Percentiles rank a stretch among this genome's conserved stretches.
Conservation (phyloP, 1,140 invertebrate genomes). For the Neodiprion virginianus region DNA sequence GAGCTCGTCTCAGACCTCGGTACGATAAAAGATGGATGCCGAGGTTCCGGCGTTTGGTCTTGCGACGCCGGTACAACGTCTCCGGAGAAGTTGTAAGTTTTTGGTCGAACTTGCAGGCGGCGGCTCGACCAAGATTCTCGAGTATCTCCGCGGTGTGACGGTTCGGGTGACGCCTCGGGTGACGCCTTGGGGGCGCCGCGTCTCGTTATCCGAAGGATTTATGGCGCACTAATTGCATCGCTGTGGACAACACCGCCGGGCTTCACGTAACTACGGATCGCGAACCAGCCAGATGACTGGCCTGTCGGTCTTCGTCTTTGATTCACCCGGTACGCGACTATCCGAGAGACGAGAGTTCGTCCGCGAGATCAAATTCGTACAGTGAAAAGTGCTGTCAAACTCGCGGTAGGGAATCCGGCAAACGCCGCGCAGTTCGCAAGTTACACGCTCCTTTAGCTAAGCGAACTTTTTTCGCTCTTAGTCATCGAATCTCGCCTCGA, state of each 20-base stretch:
- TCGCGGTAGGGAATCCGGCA: too few species aligned
- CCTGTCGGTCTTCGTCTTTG: neutral
- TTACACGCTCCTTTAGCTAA: too few species aligned
- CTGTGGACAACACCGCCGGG: conserved; percentile 47
- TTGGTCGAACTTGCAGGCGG: conserved; percentile 20
- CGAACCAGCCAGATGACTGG: neutral
- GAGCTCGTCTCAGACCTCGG: too few species aligned
- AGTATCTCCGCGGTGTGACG: conserved; percentile 31
- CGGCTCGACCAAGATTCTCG: conserved; percentile 30
- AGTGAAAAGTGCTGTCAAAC: too few species aligned
- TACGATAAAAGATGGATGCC: neutral
- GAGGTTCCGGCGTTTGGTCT: neutral
- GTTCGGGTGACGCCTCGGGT: conserved; percentile 38
- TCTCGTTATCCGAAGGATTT: conserved; percentile 60
- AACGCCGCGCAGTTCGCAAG: too few species aligned
- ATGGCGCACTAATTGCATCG: conserved; percentile 60
- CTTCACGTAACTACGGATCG: conserved; percentile 10
- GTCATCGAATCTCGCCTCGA: too few species aligned
- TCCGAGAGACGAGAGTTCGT: too few species aligned
- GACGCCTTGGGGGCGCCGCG: conserved; percentile 60
- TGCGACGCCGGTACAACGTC: neutral
- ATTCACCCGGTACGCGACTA: too few species aligned
- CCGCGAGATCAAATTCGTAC: too few species aligned
- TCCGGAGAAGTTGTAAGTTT: conserved; percentile 45
- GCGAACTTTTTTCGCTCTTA: too few species aligned